Base-by-base conservation (phyloP, 2,113 vertebrate species). In the Vidua macroura region DNA sequence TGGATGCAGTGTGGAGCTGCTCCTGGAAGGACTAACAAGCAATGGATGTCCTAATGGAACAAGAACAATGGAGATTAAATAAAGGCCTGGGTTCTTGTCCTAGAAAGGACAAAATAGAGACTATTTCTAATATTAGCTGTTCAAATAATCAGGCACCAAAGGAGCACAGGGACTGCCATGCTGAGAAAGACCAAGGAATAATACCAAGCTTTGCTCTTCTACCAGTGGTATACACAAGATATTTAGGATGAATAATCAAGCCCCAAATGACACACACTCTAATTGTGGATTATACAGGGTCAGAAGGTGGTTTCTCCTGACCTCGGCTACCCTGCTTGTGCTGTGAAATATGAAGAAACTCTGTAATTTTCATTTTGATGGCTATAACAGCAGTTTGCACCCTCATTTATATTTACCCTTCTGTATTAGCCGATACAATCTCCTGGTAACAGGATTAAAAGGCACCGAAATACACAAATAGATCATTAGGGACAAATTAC, bases 401-500 rank as follows among this genome's bases (percentile, higher is more conserved):
- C 37, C 41, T 56, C 35, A 60, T 72, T 90, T 93, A 37, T 78
- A 81, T 72, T 84, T 94, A 60, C 18, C 6, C 24, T n/a, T 56
- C 37, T 75, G 6, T 51, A 53, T 88, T 73, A 90, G 49, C 28
- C 0, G 1, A 93, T 76, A 83, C 37, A 51, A 51, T 82, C 52
- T 90, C 48, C 41, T 33, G 15, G 25, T 76, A 93, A 83, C 51
- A 90, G 53, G 46, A 90, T 90, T 95, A 93, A 93, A 85, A 90
- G 74, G 8, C 51, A 73, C 15, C 83, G 44, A 83, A 93, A 83
- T 52, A 58, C n/a, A 56, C 52, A 92, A 84, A 52, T 43, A 74
- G 75, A 66, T 94, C 46, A 77, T 88, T 74, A 90, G 31, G 90
- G 28, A 84, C 35, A 91, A 88, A 86, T 86, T 90, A 58, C 33